Percentiles rank a stretch among this genome's conserved stretches.
Evolutionary conservation across 1,140 invertebrate genomes (phyloP).

Genomic region (Caenorhabditis inopinata): DNA sequence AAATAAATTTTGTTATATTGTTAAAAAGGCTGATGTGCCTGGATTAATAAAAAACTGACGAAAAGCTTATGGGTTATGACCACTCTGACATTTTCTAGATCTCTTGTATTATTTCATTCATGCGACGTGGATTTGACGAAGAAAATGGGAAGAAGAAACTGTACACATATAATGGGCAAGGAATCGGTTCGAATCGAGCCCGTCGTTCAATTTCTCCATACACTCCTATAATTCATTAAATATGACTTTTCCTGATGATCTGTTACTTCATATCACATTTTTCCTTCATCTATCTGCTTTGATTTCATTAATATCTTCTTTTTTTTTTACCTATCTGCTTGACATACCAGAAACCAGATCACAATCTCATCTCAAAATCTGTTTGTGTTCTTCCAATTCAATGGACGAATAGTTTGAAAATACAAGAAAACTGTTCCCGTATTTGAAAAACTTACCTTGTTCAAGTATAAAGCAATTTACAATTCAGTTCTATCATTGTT

Average conservation of each 20-base stretch:
- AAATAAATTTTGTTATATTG: background rate
- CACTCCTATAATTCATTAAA: background rate
- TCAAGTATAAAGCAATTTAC: too few relatives aligned
- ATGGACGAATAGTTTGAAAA: background rate
- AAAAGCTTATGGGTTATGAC: too few relatives aligned
- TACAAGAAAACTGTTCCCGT: too few relatives aligned
- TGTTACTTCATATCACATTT: constrained; percentile 9
- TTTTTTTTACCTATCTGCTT: background rate
- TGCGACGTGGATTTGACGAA: constrained; percentile 47
- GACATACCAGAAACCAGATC: background rate
- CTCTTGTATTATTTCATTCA: constrained; percentile 40
- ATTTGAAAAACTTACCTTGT: too few relatives aligned
- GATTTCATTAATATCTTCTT: background rate
- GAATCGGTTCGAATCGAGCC: background rate
- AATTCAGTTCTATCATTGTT: background rate
- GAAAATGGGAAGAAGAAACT: constrained; percentile 36
- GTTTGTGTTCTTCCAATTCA: constrained; percentile 19
- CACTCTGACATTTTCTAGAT: constrained; percentile 30
- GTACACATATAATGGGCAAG: constrained; percentile 11
- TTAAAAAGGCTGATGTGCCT: too few relatives aligned
- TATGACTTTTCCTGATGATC: background rate
- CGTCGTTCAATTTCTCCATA: constrained; percentile 9
- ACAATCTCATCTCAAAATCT: background rate
- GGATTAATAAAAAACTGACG: too few relatives aligned
- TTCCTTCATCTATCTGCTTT: background rate